Evolutionary conservation across 2,888 invertebrate species (phyloP), one percentile per base, ranked within the genome.

Genomic region (Erebia ligea): DNA sequence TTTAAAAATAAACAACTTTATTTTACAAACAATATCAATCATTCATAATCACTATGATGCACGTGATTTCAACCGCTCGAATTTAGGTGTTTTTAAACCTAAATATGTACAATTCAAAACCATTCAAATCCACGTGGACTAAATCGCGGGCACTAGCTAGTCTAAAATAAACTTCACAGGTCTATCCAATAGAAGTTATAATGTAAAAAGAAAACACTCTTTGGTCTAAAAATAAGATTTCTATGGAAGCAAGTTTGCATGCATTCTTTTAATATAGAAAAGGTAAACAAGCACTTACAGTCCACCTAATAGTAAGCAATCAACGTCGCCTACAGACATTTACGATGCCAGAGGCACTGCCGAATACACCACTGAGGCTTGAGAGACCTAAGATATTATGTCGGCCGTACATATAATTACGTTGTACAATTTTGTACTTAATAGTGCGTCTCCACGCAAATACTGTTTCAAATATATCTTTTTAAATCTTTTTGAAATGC

Each of bases 241-340:
- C 45, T 8, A 45, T 45, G 45, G 21, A 15, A 62, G 48, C 48
- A 8, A 48, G 62, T 62, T 21, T 48, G 8, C 62, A 45, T 13
- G 21, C 21, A 48, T 25, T 48, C 17, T 62, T 62, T 21, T 48
- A 6, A 42, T 59, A 42, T 19, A 48, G 62, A 13, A 15, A 48
- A 62, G 42, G 62, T 62, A 48, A 62, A 62, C 48, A 62, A 19
- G 19, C 45, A 62, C 21, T 45, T 25, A 62, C 42, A 48, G 13
- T 48, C 62, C 45, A 45, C 45, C 62, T 62, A 48, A 48, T 62
- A 9, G 48, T 48, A 21, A 62, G 61, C 17, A 45, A 61, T 62
- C 48, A 62, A 21, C 48, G 45, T 62, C 62, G 15, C 45, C 45
- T 62, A 48, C 62, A 48, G 48, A 45, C 62, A 21, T 61, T 40